A percentile compares a stretch with the other conserved stretches of the same genome.
These are phyloP conservation scores for Chymomyza procnemis DNA, from an alignment of 2,888 invertebrate species.

Conservation along the genomic window DNA sequence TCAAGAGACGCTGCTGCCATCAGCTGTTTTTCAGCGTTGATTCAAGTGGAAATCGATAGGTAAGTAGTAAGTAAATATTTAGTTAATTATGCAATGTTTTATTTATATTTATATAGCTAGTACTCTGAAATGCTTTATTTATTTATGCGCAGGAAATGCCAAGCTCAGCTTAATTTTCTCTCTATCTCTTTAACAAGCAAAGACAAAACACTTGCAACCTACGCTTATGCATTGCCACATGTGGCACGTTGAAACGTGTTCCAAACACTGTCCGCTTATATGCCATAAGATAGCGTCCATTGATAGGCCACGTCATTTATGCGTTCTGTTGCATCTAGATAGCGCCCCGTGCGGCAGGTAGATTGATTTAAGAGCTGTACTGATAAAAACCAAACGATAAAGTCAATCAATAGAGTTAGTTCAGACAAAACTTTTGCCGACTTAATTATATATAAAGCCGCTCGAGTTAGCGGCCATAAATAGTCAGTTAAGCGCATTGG, in stretches of 20 bases:
- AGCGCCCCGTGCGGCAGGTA: slow-evolving; percentile 17
- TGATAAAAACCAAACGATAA: slow-evolving; percentile 45
- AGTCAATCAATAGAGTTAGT: slow-evolving; percentile 58
- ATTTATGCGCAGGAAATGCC: not conserved
- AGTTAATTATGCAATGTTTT: not conserved
- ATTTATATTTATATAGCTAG: not conserved
- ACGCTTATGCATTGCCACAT: not conserved
- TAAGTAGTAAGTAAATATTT: not conserved
- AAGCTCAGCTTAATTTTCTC: not conserved
- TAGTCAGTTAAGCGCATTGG: not conserved
- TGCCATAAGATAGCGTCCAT: not conserved
- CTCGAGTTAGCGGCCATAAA: not conserved
- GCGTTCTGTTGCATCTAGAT: slow-evolving; percentile 48
- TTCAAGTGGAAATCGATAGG: not conserved
- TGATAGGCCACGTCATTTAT: slow-evolving; percentile 39
- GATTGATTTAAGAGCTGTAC: not conserved
- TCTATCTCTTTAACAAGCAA: not conserved
- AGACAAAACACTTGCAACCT: not conserved
- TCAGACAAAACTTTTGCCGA: slow-evolving; percentile 58
- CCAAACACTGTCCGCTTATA: not conserved
- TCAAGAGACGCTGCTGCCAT: slow-evolving; percentile 35
- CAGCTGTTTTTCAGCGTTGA: slow-evolving; percentile 48
- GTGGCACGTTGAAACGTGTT: not conserved
- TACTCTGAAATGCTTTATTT: not conserved
- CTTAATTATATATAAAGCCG: slow-evolving; percentile 51